Base-by-base conservation (phyloP, 2,888 invertebrate species). In the Synanthedon formicaeformis region DNA sequence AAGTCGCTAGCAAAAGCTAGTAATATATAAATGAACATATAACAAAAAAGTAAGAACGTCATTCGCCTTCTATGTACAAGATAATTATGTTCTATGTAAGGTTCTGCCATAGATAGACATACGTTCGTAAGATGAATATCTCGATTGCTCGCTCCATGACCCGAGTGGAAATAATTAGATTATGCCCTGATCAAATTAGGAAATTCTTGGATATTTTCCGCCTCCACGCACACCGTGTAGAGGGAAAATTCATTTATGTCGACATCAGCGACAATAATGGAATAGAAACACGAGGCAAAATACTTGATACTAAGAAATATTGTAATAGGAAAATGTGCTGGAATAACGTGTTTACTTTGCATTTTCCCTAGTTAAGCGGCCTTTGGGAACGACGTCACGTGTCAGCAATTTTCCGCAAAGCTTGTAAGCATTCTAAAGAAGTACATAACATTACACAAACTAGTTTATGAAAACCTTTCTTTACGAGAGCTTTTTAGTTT, bases 131-230 rank as follows among this genome's bases (percentile, higher is more conserved):
- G 50, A 50, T 40, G 34, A 50, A 50, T 50, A 40, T 50, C 50
- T 50, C 50, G 34, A 50, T 13, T 41, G 16, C 50, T 53, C 53
- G 60, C 64, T 62, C 65, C 67, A 57, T 60, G 67, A 70, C 68
- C 65, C 57, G 66, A 65, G 69, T 63, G 64, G 64, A 69, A 69
- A 74, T 78, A 74, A 83, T 81, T 79, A 75, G 77, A 81, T 81
- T 79, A 76, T 66, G 62, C 57, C 63, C 66, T 78, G 77, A 82
- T 81, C 78, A 73, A 80, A 83, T 83, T 81, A 81, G 71, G 71
- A 71, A 77, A 70, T 74, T 73, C 71, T 71, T 67, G 64, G 71
- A 73, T 75, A 75, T 78, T 77, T 77, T 76, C 74, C 73, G 69
- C 66, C 62, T 65, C 67, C 66, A 59, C 63, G 69, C 69, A 60